Conservation (phyloP, 2,888 invertebrate genomes). For the Sisyra nigra region DNA sequence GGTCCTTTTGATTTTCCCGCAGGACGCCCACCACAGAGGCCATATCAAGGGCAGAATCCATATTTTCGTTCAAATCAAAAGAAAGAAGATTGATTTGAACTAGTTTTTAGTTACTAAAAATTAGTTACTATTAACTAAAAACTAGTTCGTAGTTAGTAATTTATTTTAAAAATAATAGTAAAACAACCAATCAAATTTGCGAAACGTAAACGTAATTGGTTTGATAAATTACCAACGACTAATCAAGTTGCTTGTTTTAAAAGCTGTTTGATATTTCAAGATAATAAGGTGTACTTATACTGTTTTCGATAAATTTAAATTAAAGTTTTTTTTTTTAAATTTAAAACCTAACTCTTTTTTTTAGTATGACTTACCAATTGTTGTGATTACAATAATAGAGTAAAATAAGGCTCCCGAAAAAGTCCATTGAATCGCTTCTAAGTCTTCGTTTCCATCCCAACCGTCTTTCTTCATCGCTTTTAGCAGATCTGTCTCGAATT, state of each 20-base stretch:
- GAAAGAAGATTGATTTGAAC: background rate
- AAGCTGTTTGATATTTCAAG: too few relatives aligned
- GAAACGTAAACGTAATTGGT: too few relatives aligned
- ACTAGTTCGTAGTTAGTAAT: too few relatives aligned
- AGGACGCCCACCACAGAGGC: constrained; percentile 1
- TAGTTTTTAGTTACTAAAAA: background rate
- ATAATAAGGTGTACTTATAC: too few relatives aligned
- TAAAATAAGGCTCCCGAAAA: constrained; percentile 83
- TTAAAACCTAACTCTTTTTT: too few relatives aligned
- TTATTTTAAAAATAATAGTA: too few relatives aligned
- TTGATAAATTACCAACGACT: too few relatives aligned
- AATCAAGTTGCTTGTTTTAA: too few relatives aligned
- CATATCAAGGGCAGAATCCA: background rate
- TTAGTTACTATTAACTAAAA: too few relatives aligned
- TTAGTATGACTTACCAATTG: constrained; percentile 71
- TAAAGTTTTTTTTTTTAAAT: too few relatives aligned
- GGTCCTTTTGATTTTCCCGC: constrained; percentile 17
- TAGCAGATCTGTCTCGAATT: constrained; percentile 56
- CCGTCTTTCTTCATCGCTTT: constrained; percentile 76
- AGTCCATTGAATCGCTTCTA: constrained; percentile 55
- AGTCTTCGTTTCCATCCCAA: constrained; percentile 63
- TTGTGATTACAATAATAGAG: constrained; percentile 91
- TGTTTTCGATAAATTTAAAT: too few relatives aligned
- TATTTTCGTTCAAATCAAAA: background rate
- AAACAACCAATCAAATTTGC: too few relatives aligned